phyloP scores from a whole-genome alignment of 2,797 vertebrate species.

The Macroramphosus scolopax region DNA sequence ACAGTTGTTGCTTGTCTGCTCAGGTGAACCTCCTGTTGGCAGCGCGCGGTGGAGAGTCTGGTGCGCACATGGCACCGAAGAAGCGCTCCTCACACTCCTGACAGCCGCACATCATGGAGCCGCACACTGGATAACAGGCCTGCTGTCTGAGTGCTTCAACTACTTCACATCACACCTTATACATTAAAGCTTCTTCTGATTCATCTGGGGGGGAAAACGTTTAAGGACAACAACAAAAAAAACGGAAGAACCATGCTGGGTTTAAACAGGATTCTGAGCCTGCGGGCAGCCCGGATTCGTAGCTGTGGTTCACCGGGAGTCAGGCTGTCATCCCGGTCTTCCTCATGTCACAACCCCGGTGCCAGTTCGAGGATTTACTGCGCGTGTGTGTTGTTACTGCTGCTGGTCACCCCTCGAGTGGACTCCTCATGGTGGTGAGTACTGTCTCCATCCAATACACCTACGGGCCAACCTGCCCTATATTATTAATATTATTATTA shows the following conservation, averaged over 20 bases:
- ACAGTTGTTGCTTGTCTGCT: conserved; percentile 49
- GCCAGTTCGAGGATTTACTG: conserved; percentile 81
- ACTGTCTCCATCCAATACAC: conserved; percentile 28
- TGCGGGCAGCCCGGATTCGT: conserved; percentile 70
- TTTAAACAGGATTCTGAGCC: conserved; percentile 74
- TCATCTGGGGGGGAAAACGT: background rate
- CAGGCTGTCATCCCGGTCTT: conserved; percentile 56
- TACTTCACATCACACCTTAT: conserved; percentile 10
- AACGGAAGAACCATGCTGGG: conserved; percentile 77
- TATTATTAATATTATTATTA: too few relatives aligned
- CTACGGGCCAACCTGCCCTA: conserved; percentile 6
- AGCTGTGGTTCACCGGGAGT: conserved; percentile 63
- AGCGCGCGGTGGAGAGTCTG: conserved; percentile 31
- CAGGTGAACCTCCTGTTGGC: conserved; percentile 47
- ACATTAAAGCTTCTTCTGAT: conserved; percentile 11
- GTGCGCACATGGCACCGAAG: conserved; percentile 67
- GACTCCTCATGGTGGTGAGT: conserved; percentile 97
- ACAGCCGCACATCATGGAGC: conserved; percentile 55
- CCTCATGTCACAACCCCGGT: conserved; percentile 67
- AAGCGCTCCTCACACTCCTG: conserved; percentile 48
- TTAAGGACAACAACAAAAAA: background rate
- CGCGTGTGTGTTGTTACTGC: conserved; percentile 84
- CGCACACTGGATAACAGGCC: conserved; percentile 55
- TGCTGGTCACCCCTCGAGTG: conserved; percentile 87
- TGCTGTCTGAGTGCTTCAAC: conserved; percentile 15